phyloP scores from a whole-genome alignment of 1,140 invertebrate genomes.

The Drusus annulatus region DNA sequence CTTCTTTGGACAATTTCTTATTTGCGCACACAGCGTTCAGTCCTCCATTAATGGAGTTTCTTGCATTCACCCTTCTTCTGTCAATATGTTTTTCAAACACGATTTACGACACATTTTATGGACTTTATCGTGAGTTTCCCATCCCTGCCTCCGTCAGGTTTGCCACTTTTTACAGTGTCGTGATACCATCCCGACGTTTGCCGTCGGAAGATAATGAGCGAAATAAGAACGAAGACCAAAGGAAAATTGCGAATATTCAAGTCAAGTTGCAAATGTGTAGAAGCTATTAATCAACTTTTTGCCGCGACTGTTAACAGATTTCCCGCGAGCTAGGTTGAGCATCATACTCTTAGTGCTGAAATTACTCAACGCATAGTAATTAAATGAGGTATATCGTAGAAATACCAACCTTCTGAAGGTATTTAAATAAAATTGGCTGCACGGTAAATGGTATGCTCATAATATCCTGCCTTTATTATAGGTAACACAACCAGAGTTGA shows the following conservation, averaged over 20 bases:
- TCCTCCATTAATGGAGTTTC: no score
- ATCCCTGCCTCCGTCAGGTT: not conserved
- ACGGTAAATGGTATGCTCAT: no score
- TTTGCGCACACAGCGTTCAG: no score
- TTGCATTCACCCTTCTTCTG: no score
- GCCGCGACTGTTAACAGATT: not conserved
- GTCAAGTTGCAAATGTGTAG: slow-evolving; percentile 16
- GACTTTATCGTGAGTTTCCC: not conserved
- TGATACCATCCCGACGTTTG: slow-evolving; percentile 27
- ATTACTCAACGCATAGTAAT: not conserved
- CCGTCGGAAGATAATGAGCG: slow-evolving; percentile 17
- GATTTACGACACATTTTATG: no score
- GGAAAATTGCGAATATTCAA: slow-evolving; percentile 30
- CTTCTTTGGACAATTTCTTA: no score
- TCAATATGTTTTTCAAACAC: no score
- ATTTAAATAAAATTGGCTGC: no score
- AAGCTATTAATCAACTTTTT: slow-evolving; percentile 29
- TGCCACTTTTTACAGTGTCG: slow-evolving; percentile 36
- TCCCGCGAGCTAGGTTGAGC: not conserved
- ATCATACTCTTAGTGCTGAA: not conserved
- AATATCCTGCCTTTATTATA: no score
- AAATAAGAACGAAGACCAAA: slow-evolving; percentile 16
- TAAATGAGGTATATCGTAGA: no score
- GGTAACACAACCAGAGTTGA: no score
- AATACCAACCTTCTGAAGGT: no score